phyloP scores from a whole-genome alignment of 2,888 invertebrate genomes.

The Apamea anceps region DNA sequence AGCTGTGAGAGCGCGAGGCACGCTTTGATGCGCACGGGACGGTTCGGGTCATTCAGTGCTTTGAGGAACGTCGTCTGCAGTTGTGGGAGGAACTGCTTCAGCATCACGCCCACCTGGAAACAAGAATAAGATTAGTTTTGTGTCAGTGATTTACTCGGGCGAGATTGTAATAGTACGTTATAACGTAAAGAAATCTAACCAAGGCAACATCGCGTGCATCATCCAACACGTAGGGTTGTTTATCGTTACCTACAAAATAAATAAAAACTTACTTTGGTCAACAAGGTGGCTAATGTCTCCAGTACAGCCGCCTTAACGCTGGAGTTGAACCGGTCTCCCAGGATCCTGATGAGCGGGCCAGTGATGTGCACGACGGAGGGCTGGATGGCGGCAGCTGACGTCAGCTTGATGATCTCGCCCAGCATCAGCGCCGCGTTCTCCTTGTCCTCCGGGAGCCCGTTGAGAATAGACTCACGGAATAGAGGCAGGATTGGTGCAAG shows the following conservation, averaged over 20 bases:
- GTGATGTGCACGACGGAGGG: slow-evolving; percentile 99
- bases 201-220: no score
- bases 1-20: slow-evolving; percentile 96
- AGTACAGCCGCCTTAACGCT: slow-evolving; percentile 99
- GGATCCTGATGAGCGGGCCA: slow-evolving; percentile 98
- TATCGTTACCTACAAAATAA: neutral
- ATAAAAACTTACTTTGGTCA: slow-evolving; percentile 93
- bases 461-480: slow-evolving; percentile 98
- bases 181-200: neutral
- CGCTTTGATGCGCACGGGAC: slow-evolving; percentile 96
- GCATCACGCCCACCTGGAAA: slow-evolving; percentile 95
- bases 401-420: slow-evolving; percentile 95
- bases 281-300: slow-evolving; percentile 97
- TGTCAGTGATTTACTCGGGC: neutral
- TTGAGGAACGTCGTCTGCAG: slow-evolving; percentile 99
- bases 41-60: slow-evolving; percentile 96
- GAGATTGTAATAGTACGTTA: neutral
- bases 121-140: neutral
- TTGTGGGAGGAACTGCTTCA: slow-evolving; percentile 99
- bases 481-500: slow-evolving; percentile 98
- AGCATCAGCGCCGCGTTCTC: slow-evolving; percentile 98
- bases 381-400: slow-evolving; percentile 96
- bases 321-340: slow-evolving; percentile 98
- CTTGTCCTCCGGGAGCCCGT: slow-evolving; percentile 98
- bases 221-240: neutral